Evolutionary conservation across 2,888 invertebrate species (phyloP).

Genomic region (Hirtodrosophila confusa): DNA sequence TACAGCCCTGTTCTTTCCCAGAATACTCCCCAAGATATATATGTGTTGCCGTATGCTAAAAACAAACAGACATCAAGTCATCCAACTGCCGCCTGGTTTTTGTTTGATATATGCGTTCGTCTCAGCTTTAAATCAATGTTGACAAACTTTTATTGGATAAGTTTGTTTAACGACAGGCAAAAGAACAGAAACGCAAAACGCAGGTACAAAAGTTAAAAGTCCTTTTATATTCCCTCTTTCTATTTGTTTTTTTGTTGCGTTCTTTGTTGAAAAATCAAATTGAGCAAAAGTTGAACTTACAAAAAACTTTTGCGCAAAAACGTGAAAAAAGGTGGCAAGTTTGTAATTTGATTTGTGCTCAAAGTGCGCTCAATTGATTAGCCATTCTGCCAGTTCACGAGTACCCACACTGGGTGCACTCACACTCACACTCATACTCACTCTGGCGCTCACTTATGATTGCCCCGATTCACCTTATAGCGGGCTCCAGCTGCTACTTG

Average conservation of each 20-base stretch:
- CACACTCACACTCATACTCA: constrained; percentile 22
- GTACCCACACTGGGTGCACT: constrained; percentile 28
- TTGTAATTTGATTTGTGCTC: constrained; percentile 82
- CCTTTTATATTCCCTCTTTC: constrained; percentile 12
- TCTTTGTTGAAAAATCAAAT: constrained; percentile 72
- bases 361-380: constrained; percentile 78
- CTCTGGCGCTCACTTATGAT: constrained; percentile 49
- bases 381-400: constrained; percentile 69
- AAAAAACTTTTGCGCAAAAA: constrained; percentile 54
- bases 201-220: constrained; percentile 70
- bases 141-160: constrained; percentile 84
- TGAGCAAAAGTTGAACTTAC: constrained; percentile 73
- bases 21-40: neutral
- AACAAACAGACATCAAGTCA: constrained; percentile 44
- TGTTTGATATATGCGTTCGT: constrained; percentile 68
- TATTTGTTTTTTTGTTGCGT: constrained; percentile 25
- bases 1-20: constrained; percentile 2
- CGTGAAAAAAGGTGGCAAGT: constrained; percentile 59
- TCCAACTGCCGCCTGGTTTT: constrained; percentile 25
- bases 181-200: constrained; percentile 44
- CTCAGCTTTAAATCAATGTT: constrained; percentile 83
- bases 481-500: constrained; percentile 18
- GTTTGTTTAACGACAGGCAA: constrained; percentile 82
- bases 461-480: constrained; percentile 46
- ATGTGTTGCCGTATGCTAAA: constrained; percentile 10